Conservation (phyloP, 2,888 invertebrate species). For the Micropterix aruncella region DNA sequence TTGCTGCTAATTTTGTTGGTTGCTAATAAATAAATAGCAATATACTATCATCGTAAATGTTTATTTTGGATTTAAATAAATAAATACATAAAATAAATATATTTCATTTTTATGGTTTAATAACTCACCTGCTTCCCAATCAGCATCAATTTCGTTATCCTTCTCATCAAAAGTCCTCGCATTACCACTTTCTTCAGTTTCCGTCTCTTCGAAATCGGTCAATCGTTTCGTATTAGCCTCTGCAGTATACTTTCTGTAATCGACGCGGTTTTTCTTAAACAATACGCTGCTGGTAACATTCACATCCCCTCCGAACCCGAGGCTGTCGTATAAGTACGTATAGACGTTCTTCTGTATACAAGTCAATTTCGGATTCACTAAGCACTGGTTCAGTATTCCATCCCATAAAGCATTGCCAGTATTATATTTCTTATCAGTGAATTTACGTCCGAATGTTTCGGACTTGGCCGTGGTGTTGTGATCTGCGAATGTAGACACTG, state of each 20-base stretch:
- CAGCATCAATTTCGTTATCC: conserved; percentile 8
- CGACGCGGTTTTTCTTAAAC: conserved; percentile 49
- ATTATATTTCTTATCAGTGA: conserved; percentile 17
- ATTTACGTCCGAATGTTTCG: neutral
- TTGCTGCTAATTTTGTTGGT: too few relatives aligned
- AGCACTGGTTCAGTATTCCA: conserved; percentile 57
- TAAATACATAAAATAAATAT: neutral
- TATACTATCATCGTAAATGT: neutral
- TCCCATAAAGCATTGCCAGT: conserved; percentile 60
- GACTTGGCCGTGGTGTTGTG: neutral
- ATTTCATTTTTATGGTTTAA: neutral
- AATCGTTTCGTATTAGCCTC: conserved; percentile 29
- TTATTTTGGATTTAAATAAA: too few relatives aligned
- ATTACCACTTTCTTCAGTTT: conserved; percentile 21
- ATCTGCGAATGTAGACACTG: neutral
- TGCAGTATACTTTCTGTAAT: conserved; percentile 38
- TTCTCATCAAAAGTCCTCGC: conserved; percentile 14
- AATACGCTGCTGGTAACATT: conserved; percentile 49
- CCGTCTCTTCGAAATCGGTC: conserved; percentile 24
- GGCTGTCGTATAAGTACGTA: conserved; percentile 51
- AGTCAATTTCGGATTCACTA: conserved; percentile 45
- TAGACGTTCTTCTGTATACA: conserved; percentile 70
- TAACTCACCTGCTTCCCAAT: conserved; percentile 23
- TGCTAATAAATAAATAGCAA: neutral
- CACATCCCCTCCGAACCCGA: conserved; percentile 49